Evolutionary conservation across 1,140 invertebrate species (phyloP), one percentile per base, ranked within the genome.

Genomic region (Sinella curviseta): DNA sequence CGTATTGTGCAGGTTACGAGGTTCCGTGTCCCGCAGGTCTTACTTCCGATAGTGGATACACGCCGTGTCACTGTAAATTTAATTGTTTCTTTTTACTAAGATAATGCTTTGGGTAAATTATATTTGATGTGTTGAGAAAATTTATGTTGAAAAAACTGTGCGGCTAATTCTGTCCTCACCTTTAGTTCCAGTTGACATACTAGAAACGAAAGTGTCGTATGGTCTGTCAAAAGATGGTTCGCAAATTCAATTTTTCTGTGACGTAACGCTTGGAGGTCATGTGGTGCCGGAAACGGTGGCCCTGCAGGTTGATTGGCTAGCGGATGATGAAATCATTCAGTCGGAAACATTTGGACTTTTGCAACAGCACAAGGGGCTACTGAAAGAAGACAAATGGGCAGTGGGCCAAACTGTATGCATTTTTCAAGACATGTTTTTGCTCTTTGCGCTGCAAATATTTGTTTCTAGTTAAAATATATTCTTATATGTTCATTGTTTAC

Each of bases 1-100:
- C 85, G 30, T 85, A 85, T 74, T 85, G 85, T 65, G 84, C 84
- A 55, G 83, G 83, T 33, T 84, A 84, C 48, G 83, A 83, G 78
- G 84, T 84, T n/a, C 83, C 84, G 34, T 84, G 84, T 74, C 84
- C 84, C 36, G 30, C 55, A 54, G 84, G 84, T 30, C 78, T 84
- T 2, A 79, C 78, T 0, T 84, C 83, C 33, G 81, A 84, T 30
- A 83, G 31, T 26, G 83, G 83, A 81, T 84, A 84, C 67, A 84
- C 84, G 28, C 84, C 84, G 36, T 84, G 84, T 82, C 83, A 84
- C 39, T 84, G 84, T 84, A 81, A 84, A 20, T 48, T 48, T 48
- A 48, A 20, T 48, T 48, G 8, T 20, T 12, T 48, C 20, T 48
- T 20, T 48, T 20, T 12, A 48, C 39, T 48, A 48, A 20, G 39